These are phyloP conservation scores for Ctenodactylus gundi DNA, from an alignment of 2,113 vertebrate species.

Conservation along the genomic window DNA sequence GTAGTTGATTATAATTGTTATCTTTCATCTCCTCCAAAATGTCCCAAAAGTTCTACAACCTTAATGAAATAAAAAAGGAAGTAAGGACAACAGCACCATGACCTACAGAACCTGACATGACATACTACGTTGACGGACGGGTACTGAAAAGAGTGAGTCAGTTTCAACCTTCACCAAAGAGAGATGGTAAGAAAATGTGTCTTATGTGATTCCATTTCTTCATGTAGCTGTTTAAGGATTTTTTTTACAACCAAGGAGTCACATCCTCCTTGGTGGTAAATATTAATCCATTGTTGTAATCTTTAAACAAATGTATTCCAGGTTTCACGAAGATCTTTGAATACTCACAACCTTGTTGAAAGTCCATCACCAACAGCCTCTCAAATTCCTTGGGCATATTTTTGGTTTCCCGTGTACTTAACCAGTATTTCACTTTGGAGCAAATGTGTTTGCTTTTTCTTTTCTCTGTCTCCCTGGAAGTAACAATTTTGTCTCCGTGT, in stretches of 20 bases:
- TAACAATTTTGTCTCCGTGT: neutral
- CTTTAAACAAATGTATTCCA: slow-evolving; percentile 2
- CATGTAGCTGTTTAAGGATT: neutral
- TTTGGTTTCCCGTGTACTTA: neutral
- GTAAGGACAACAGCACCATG: neutral
- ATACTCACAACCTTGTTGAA: neutral
- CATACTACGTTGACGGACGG: neutral
- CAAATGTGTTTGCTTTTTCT: neutral
- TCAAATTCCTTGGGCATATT: neutral
- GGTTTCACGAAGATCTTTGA: neutral
- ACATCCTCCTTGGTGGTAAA: neutral
- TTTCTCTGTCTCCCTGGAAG: neutral
- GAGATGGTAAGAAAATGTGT: slow-evolving; percentile 4
- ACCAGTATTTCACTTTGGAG: neutral
- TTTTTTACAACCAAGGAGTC: neutral
- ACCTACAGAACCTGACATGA: slow-evolving; percentile 40
- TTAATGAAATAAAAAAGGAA: slow-evolving; percentile 45
- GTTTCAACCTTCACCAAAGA: slow-evolving; percentile 4
- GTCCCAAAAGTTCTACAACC: neutral
- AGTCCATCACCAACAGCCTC: neutral
- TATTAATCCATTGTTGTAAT: slow-evolving; percentile 39
- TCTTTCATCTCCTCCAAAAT: slow-evolving; percentile 28
- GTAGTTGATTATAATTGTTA: neutral
- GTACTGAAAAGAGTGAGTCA: neutral
- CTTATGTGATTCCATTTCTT: slow-evolving; percentile 23